Base-by-base conservation (phyloP, 2,797 vertebrate species). In the Enoplosus armatus region DNA sequence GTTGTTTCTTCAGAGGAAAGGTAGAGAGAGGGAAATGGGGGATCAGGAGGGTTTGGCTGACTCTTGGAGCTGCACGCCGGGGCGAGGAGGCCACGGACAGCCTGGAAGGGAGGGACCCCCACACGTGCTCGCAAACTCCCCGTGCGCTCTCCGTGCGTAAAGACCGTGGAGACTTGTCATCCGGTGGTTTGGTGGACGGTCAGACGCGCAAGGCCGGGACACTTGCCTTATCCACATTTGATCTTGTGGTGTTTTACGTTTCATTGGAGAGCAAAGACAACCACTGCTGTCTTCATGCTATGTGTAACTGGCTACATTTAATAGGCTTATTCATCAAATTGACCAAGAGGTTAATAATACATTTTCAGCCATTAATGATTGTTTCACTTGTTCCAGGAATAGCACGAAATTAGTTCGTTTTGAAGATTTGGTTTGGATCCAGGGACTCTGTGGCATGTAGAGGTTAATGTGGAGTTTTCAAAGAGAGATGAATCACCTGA, bases 1-100 rank as follows among this genome's bases (percentile, higher is more conserved):
- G 74, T 92, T 81, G 85, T 92, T 93, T 93, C 92, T 94, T 92
- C 92, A 87, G 85, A 69, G 85, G 87, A 92, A 94, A 92, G 91
- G 87, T 92, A 77, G 90, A 88, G 90, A 90, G 90, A 90, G 90
- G 85, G 87, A 85, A 87, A 73, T 35, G 33, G 68, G 81, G 89
- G 84, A 79, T 80, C 71, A 39, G 74, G 80, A 80, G 76, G 75
- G 81, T 76, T 87, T 89, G 87, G 71, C 84, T 86, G 80, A 83
- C 85, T 82, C 75, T 77, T 71, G 83, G 85, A 91, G 86, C 83
- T 88, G 83, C 86, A 87, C 72, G 82, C 83, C 81, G 83, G 80
- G 80, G 85, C 87, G 84, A 83, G 75, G 85, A 89, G 87, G 83
- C 88, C 88, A 87, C 77, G 76, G 84, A 65, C 77, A 85, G 56